Evolutionary conservation across 2,113 vertebrate genomes (phyloP).

Genomic region (Ailuropoda melanoleuca): DNA sequence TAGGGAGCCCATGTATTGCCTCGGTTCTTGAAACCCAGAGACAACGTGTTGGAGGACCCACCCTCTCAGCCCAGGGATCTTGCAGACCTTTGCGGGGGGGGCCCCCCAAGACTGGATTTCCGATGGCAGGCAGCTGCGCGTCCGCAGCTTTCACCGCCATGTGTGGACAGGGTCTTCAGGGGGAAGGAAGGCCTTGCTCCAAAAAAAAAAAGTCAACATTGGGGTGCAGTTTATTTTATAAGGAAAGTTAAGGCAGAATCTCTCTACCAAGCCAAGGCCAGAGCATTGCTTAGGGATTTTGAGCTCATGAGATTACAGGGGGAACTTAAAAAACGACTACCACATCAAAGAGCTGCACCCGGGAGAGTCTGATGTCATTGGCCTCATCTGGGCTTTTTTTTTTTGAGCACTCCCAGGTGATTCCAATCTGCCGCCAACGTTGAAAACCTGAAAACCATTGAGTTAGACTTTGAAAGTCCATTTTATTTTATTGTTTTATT

Average conservation of each 20-base stretch:
- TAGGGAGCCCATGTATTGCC: neutral
- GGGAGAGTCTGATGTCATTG: constrained; percentile 18
- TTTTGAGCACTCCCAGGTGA: neutral
- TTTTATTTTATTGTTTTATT: neutral
- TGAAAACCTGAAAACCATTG: neutral
- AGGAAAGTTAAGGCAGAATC: neutral
- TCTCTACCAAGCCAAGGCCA: neutral
- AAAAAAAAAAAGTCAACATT: neutral
- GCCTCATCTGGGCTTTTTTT: neutral
- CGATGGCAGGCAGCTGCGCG: neutral
- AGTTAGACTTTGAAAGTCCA: neutral
- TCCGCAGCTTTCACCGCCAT: no score
- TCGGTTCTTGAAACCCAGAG: constrained; percentile 6
- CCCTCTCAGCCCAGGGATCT: neutral
- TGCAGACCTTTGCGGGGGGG: neutral
- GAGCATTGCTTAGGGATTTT: neutral
- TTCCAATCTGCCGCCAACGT: neutral
- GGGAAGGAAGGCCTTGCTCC: neutral
- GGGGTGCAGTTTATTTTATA: neutral
- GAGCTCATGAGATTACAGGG: neutral
- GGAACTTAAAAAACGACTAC: neutral
- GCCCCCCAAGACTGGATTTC: neutral
- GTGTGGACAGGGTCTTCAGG: neutral
- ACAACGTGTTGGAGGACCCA: neutral
- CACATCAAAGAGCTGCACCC: neutral